These are phyloP conservation scores for Austrolebias charrua DNA, from an alignment of 2,797 vertebrate species.

Conservation along the genomic window DNA sequence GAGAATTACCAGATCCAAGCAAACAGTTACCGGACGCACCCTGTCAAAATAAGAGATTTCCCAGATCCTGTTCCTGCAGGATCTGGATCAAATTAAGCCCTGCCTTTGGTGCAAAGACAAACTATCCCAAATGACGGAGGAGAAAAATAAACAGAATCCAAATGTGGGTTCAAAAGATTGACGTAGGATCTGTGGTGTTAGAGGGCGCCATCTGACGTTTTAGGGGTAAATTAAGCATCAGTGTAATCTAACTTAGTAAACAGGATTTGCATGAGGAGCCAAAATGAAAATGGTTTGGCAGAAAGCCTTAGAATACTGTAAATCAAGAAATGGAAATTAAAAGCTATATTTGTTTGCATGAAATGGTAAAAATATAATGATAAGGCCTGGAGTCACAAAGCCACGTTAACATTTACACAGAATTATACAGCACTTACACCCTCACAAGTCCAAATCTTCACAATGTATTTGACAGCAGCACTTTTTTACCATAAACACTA, in stretches of 20 bases:
- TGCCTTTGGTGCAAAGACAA: constrained; percentile 42
- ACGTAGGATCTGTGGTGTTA: constrained; percentile 45
- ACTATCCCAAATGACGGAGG: constrained; percentile 29
- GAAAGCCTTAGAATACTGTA: constrained; percentile 30
- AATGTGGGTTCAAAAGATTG: constrained; percentile 44
- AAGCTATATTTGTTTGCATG: constrained; percentile 39
- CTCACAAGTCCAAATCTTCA: constrained; percentile 21
- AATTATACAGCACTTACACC: constrained; percentile 40
- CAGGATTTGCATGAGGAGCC: constrained; percentile 46
- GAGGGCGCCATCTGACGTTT: constrained; percentile 60
- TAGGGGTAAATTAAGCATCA: constrained; percentile 35
- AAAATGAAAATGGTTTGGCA: constrained; percentile 15
- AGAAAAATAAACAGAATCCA: constrained; percentile 6
- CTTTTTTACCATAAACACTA: constrained; percentile 45
- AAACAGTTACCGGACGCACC: too few species aligned
- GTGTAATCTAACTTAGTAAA: constrained; percentile 50
- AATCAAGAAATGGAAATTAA: constrained; percentile 37
- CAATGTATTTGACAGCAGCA: constrained; percentile 62
- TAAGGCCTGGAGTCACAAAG: constrained; percentile 19
- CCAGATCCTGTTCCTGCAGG: too few species aligned
- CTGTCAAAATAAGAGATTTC: too few species aligned
- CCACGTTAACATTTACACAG: not conserved
- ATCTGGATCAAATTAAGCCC: too few species aligned
- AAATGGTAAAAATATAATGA: constrained; percentile 21
- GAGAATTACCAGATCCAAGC: too few species aligned